Evolutionary conservation across 2,888 invertebrate species (phyloP), one percentile per base, ranked within the genome.

Genomic region (Griposia aprilina): DNA sequence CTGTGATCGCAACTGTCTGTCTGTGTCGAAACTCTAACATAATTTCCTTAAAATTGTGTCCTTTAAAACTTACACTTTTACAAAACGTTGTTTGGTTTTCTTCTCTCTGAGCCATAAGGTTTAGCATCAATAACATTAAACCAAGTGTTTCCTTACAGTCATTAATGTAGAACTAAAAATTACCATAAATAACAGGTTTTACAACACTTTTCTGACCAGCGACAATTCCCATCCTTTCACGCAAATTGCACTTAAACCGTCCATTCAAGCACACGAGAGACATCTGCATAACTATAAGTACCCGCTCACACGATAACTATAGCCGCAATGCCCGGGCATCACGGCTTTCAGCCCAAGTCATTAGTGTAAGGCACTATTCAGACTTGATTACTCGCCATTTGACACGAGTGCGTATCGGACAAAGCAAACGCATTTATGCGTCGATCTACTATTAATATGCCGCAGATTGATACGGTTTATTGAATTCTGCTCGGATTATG

Each of bases 341-440:
- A 83, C 60, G 87, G 90, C 88, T 88, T 87, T 88, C 83, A 88
- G 78, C 82, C 81, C 75, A 83, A 87, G 89, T 90, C 90, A 93
- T 93, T 93, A 91, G 90, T 85, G 88, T 84, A 89, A 89, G 89
- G 88, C 81, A 82, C 87, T 88, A 88, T 90, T 86, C 86, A 86
- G 90, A 85, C 86, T 91, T 93, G 91, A 93, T 93, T 92, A 91
- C 91, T 90, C 84, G 90, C 89, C 89, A 91, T 93, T 93, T 92
- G 91, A 90, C 90, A 85, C 84, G 89, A 90, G 89, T 88, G 87
- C 89, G 85, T 87, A 85, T 13, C n/a, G 89, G 88, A 94, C 93
- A 93, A 94, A 93, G 94, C 93, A 89, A 89, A 89, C 90, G 91
- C 91, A 93, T 93, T 94, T 93, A 90, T 90, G 90, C 92, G 91